Evolutionary conservation across 1,140 invertebrate genomes (phyloP), one percentile per base, ranked within the genome.

Genomic region (Probaryconus sp.): DNA sequence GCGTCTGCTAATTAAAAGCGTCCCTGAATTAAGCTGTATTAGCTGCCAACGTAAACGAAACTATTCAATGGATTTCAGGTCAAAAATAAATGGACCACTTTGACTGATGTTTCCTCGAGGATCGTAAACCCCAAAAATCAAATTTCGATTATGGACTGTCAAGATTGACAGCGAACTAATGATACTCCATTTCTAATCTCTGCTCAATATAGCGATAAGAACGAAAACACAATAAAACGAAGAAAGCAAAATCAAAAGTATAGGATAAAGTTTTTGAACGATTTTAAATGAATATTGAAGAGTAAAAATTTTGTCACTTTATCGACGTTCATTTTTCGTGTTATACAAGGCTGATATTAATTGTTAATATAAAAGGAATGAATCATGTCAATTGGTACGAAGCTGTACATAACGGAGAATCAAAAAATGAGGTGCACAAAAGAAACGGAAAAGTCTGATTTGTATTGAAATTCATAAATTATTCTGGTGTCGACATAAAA

Each of bases 1-100:
- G 38, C 33, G 45, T 11, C 26, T 33, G 65, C 71, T 79, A 79
- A 80, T 79, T 78, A 78, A 80, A 78, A 81, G 55, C 70, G 47
- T 35, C 64, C 53, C 43, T 14, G 50, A 64, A 48, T 47, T 20
- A 31, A 45, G 13, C 35, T 37, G 51, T 16, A 51, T 58, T 63
- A 70, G 30, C 43, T 35, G 48, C 48, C 42, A 42, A 11, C 30
- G 40, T 35, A 40, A 50, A 50, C 47, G 31, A 56, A 67, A 55
- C 47, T 55, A 58, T 48, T 37, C 20, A 35, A 38, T 31, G 14
- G 60, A 61, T 67, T 67, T 35, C 40, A 30, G 16, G 30, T 45
- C 21, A 20, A 64, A n/a, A 33, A 70, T 68, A 63, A 56, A 73
- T 72, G 56, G 50, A 77, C 13, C 37, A 40, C 28, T 55, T 63